phyloP scores from a whole-genome alignment of 2,888 invertebrate species.

The Tortrix viridana region DNA sequence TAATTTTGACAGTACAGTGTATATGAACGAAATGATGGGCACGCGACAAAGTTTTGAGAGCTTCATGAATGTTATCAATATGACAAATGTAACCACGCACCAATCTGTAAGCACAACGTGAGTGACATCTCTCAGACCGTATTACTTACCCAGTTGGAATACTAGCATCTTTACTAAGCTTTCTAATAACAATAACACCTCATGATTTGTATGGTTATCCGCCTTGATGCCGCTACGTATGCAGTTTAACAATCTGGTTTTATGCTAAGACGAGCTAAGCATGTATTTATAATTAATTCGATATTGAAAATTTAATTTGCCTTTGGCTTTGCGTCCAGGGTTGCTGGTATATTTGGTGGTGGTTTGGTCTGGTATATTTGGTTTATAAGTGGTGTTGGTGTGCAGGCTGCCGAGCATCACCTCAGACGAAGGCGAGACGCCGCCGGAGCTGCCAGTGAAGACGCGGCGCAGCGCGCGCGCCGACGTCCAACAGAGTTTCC shows the following conservation, averaged over 20 bases:
- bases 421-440: conserved; percentile 77
- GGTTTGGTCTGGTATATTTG: conserved; percentile 16
- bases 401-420: conserved; percentile 73
- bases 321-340: conserved; percentile 2
- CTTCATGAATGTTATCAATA: conserved; percentile 79
- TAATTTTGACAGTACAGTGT: conserved; percentile 83
- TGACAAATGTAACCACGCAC: conserved; percentile 75
- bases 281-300: conserved; percentile 10
- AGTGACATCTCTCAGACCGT: conserved; percentile 57
- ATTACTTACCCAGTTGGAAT: conserved; percentile 37
- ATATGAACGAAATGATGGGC: conserved; percentile 77
- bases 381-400: conserved; percentile 16
- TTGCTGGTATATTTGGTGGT: conserved; percentile 18
- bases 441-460: conserved; percentile 86
- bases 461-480: conserved; percentile 76
- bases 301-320: conserved; percentile 13
- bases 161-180: conserved; percentile 28
- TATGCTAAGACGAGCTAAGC: not conserved
- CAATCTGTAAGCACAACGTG: conserved; percentile 69
- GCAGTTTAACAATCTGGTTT: not conserved
- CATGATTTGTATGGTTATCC: conserved; percentile 18
- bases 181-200: conserved; percentile 29
- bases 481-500: conserved; percentile 78
- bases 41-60: conserved; percentile 79
- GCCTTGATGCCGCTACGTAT: not conserved